A percentile compares a stretch with the other conserved stretches of the same genome.
Conservation (phyloP, 2,888 invertebrate species). For the Chloroclystis v-ata region DNA sequence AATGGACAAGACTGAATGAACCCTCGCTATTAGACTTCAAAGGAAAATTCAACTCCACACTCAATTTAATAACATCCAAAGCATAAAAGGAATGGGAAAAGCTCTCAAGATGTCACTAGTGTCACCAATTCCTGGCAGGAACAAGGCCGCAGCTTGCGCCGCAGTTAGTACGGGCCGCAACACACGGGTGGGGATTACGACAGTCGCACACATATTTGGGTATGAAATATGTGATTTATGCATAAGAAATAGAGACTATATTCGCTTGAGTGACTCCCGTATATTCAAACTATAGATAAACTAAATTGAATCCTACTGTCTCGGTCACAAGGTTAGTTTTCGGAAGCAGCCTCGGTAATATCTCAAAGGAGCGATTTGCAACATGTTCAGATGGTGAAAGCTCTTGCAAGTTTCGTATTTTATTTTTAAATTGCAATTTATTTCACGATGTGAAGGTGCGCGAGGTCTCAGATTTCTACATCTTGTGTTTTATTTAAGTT, state of each 20-base stretch:
- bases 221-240: conserved; percentile 31
- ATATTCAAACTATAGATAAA: conserved; percentile 10
- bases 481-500: conserved; percentile 37
- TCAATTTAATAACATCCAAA: conserved; percentile 33
- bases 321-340: conserved; percentile 34
- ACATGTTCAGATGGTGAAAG: conserved; percentile 68
- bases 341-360: conserved; percentile 26
- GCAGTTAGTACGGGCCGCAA: conserved; percentile 30
- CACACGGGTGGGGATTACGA: conserved; percentile 47
- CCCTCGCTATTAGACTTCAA: conserved; percentile 5
- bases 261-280: conserved; percentile 26
- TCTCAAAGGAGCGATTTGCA: conserved; percentile 66
- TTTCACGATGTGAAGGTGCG: conserved; percentile 42
- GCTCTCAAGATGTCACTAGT: conserved; percentile 7
- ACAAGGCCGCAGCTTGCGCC: conserved; percentile 35
- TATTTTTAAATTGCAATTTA: conserved; percentile 70
- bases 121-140: conserved; percentile 53
- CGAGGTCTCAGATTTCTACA: conserved; percentile 34
- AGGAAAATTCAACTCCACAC: conserved; percentile 11
- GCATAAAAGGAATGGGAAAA: conserved; percentile 33
- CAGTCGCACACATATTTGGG: conserved; percentile 34
- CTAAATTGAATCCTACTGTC: conserved; percentile 18
- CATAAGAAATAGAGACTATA: conserved; percentile 30
- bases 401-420: conserved; percentile 66
- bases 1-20: neutral